Conservation (phyloP, 2,113 vertebrate genomes). For the Coreoperca whiteheadi region DNA sequence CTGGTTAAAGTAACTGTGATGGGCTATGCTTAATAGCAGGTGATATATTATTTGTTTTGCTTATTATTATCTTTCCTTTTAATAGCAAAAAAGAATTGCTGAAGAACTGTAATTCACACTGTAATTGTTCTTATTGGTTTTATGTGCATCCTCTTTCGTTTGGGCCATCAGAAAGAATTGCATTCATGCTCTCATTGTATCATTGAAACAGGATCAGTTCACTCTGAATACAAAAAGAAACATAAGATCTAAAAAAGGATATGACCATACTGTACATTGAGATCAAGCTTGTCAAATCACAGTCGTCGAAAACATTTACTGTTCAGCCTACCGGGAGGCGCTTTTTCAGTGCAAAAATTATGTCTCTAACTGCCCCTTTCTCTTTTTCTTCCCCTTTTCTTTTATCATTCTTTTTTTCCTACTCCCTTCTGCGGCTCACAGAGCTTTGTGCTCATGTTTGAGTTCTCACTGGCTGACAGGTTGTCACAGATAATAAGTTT, state of each 20-base stretch:
- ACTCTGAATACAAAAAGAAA: conserved; percentile 46
- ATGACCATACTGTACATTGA: conserved; percentile 35
- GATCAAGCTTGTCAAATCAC: conserved; percentile 72
- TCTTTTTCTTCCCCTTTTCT: conserved; percentile 68
- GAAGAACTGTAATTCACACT: conserved; percentile 1
- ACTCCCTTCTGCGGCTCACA: conserved; percentile 71
- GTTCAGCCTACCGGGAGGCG: conserved; percentile 50
- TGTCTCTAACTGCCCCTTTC: conserved; percentile 73
- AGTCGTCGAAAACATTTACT: conserved; percentile 62
- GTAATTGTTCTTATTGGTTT: background rate
- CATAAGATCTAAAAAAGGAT: background rate
- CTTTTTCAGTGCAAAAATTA: conserved; percentile 40
- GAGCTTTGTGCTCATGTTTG: conserved; percentile 80
- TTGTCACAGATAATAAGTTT: conserved; percentile 88
- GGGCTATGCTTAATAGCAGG: conserved; percentile 69
- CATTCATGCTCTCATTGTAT: conserved; percentile 1
- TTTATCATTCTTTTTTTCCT: conserved; percentile 59
- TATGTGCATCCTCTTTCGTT: conserved; percentile 11
- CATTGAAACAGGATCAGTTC: conserved; percentile 37
- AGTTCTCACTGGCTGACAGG: conserved; percentile 84
- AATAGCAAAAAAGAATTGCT: background rate
- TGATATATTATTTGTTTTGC: conserved; percentile 66
- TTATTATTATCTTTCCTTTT: conserved; percentile 39
- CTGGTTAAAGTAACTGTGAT: conserved; percentile 80
- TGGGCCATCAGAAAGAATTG: background rate